Conservation (phyloP, 92 coral and sea anemone genomes). For the Porites cylindrica region DNA sequence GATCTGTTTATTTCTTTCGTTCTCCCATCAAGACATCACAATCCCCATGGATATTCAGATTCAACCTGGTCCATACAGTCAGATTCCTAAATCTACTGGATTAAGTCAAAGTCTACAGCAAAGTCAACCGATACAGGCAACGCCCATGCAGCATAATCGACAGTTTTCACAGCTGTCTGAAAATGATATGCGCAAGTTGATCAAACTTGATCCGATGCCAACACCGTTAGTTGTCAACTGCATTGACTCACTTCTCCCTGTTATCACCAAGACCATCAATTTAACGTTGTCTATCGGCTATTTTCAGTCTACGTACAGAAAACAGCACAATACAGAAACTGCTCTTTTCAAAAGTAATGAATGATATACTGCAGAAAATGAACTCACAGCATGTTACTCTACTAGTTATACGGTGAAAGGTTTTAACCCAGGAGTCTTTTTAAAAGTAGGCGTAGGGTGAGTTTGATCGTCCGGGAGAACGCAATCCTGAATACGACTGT, state of each 20-base stretch:
- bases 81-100: slow-evolving; percentile 21
- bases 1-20: slow-evolving; percentile 42
- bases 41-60: slow-evolving; percentile 8
- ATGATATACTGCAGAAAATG: too few relatives aligned
- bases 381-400: too few relatives aligned
- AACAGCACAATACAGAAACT: too few relatives aligned
- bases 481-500: too few relatives aligned
- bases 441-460: too few relatives aligned
- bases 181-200: slow-evolving; percentile 4
- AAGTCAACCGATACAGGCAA: slow-evolving; percentile 36
- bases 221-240: slow-evolving; percentile 40
- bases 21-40: slow-evolving; percentile 44
- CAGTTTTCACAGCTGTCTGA: too few relatives aligned
- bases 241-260: slow-evolving; percentile 51
- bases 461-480: too few relatives aligned
- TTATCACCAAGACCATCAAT: slow-evolving; percentile 51
- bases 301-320: not conserved
- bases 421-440: too few relatives aligned
- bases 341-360: too few relatives aligned
- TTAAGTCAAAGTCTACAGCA: not conserved
- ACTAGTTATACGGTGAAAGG: too few relatives aligned
- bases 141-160: slow-evolving; percentile 30
- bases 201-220: slow-evolving; percentile 52
- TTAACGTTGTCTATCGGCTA: slow-evolving; percentile 47
- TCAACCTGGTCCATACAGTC: slow-evolving; percentile 33